Evolutionary conservation across 2,797 vertebrate genomes (phyloP), one percentile per base, ranked within the genome.

Genomic region (Arctocebus calabarensis): DNA sequence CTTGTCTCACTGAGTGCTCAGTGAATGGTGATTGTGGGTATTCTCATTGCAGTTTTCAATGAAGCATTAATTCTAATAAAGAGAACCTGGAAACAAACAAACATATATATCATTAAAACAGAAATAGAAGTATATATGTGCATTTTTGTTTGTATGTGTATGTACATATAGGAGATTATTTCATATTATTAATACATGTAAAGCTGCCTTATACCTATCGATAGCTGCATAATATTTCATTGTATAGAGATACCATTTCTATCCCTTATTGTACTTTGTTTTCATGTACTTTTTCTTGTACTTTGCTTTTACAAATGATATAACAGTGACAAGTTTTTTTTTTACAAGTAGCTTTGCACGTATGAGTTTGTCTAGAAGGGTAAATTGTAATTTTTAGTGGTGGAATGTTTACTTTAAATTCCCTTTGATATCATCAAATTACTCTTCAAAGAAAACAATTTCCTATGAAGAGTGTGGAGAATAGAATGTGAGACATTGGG

Each of bases 341-440:
- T 89, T 48, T 25, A 94, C 29, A 74, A 64, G 57, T 13, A 55
- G 40, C 6, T 68, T 92, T 84, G 48, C 59, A 45, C 8, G 27
- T n/a, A 5, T 62, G 59, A 12, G 14, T 87, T 94, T 94, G 37
- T 92, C 55, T 95, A 22, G 52, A 66, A 77, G 27, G 16, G 25
- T 43, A 90, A 55, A 81, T 62, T 84, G 3, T 93, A 88, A 89
- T 77, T 81, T 32, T 75, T 95, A 37, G 27, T 62, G 64, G 27
- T 79, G 13, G 8, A 84, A 55, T 88, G 22, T 70, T 90, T 14
- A 87, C n/a, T 77, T 84, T 96, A 79, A 87, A 94, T 94, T 84
- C 8, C 9, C 40, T 1, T 70, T 94, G 71, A 84, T 79, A 25
- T 23, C 52, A 22, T 74, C 64, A 94, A 87, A 55, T 62, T 86